Evolutionary conservation across 1,140 invertebrate genomes (phyloP).

Genomic region (Conus betulinus): DNA sequence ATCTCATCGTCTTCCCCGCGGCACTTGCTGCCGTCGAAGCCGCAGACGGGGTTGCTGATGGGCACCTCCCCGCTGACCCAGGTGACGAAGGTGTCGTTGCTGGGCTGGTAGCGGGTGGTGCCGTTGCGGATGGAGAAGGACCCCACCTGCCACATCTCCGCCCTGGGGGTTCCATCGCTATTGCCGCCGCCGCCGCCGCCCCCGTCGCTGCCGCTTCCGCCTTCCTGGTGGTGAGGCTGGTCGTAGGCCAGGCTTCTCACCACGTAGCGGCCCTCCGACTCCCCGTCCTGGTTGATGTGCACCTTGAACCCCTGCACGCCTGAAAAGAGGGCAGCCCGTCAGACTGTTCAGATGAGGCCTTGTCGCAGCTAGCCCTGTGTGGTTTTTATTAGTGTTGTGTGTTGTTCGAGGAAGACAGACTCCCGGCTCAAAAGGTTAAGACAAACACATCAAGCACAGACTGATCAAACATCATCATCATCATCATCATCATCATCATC

Average conservation of each 20-base stretch:
- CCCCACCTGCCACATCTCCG: conserved; percentile 29
- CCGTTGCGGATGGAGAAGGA: conserved; percentile 11
- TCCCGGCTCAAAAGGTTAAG: too few species aligned
- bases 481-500: too few species aligned
- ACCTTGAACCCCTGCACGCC: conserved; percentile 95
- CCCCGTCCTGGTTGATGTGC: conserved; percentile 91
- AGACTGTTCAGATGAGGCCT: too few species aligned
- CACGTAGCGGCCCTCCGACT: conserved; percentile 97
- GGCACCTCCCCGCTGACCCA: conserved; percentile 90
- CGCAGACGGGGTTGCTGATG: conserved; percentile 92
- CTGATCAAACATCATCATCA: too few species aligned
- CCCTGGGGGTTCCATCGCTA: conserved; percentile 27
- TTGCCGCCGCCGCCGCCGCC: background rate
- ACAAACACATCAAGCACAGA: too few species aligned
- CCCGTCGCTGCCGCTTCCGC: background rate
- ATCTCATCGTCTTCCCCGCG: conserved; percentile 67
- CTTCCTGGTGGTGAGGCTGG: conserved; percentile 64
- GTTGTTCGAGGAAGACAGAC: too few species aligned
- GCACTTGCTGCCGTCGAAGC: conserved; percentile 88
- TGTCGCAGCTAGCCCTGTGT: too few species aligned
- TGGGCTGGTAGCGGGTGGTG: background rate
- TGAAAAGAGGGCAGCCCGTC: conserved; percentile 71
- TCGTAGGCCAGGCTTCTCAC: conserved; percentile 82
- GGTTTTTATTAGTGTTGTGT: too few species aligned
- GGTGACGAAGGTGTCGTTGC: conserved; percentile 77